Percentiles rank a stretch among this genome's conserved stretches.
Conservation (phyloP, 2,888 invertebrate genomes). For the Cephus pulcher region DNA sequence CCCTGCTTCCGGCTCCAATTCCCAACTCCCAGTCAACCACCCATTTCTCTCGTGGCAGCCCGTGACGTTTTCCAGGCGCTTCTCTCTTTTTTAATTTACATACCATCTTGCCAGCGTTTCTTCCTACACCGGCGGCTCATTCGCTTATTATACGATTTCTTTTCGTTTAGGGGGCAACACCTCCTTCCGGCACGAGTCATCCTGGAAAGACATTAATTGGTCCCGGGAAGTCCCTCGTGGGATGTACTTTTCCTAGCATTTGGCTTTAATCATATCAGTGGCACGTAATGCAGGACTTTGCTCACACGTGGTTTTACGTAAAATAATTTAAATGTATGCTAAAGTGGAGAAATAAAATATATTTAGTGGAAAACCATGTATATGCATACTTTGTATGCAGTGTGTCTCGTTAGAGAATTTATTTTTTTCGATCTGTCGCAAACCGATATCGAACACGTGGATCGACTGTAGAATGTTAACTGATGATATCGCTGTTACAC, state of each 20-base stretch:
- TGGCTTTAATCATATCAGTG: neutral
- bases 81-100: constrained; percentile 19
- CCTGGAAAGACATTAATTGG: neutral
- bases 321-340: too few species aligned
- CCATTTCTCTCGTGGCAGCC: neutral
- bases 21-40: neutral
- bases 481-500: neutral
- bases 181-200: neutral
- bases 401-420: too few species aligned
- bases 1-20: neutral
- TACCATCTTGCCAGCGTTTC: constrained; percentile 12
- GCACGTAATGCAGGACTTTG: too few species aligned
- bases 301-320: too few species aligned
- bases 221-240: neutral
- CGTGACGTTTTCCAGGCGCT: neutral
- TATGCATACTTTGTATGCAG: too few species aligned
- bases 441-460: too few species aligned
- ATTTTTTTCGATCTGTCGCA: too few species aligned
- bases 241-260: neutral
- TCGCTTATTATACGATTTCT: constrained; percentile 5
- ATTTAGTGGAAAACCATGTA: too few species aligned
- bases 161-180: neutral
- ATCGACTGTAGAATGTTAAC: neutral
- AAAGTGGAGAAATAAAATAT: too few species aligned
- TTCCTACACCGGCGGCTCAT: neutral